Base-by-base conservation (phyloP, 2,113 vertebrate genomes). In the Orcinus orca region DNA sequence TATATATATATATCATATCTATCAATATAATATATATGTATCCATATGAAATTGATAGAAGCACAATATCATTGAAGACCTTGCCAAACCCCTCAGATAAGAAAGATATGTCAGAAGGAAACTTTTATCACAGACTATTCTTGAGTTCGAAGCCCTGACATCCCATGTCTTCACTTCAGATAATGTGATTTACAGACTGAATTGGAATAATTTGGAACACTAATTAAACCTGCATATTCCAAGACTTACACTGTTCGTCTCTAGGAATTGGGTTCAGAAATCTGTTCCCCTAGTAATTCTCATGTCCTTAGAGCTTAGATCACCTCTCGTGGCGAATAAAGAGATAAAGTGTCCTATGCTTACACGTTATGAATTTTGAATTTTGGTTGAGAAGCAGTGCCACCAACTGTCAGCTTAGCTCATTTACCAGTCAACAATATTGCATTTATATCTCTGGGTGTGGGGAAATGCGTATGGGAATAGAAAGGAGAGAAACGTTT, bases 311-410 rank as follows among this genome's bases (percentile, higher is more conserved):
- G 55, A 62, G 29, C 21, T 91, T 83, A 86, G n/a, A 77, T 73
- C 29, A 53, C 58, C 15, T 83, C 73, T 91, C 68, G 33, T 25
- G 50, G 68, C 55, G 68, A 96, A 94, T 33, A 83, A 88, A 67
- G 33, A 36, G 14, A 88, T 47, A 93, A 13, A 36, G 41, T 82
- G 79, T 63, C 38, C 55, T 71, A 38, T 74, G 29, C 25, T 86
- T 74, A 71, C 23, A 1, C 60, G 41, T 83, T 36, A 91, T 58
- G 58, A 84, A 80, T 91, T 97, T 97, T 26, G 53, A 38, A 80
- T 36, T 80, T 80, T 86, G 83, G 91, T 95, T 97, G 95, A 96
- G 93, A 96, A 96, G 96, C 95, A 98, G 97, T 89, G 97, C 92
- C 97, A 97, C 97, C 96, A 97, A 73, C 95, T 97, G 96, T 93